Base-by-base conservation (phyloP, 2,888 invertebrate genomes). In the Clepsis dumicolana region DNA sequence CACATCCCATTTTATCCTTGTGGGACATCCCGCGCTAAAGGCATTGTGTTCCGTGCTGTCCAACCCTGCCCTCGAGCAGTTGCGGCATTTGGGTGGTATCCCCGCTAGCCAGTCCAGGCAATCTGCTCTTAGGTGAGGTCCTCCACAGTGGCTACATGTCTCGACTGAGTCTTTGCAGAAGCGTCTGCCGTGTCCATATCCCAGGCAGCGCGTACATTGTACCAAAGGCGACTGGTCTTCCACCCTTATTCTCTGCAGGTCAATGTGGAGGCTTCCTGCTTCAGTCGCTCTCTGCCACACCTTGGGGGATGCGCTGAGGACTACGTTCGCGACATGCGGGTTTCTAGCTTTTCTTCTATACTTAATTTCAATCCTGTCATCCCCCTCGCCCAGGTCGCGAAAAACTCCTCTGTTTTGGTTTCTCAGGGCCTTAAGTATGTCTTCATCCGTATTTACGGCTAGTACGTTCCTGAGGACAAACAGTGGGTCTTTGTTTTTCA, bases 401-500 rank as follows among this genome's bases (percentile, higher is more conserved):
- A 60, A 38, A 14, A 35, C 35, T 1, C 35, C 14, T 14, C 4
- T 35, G 4, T 35, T 35, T 4, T 35, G 35, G 12, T 44, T 48
- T 14, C n/a, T 27, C 1, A 69, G 29, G 4, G 64, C 56, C 4
- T 38, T 16, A 1, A 59, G 4, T 32, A 69, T 32, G 3, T 69
- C 64, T 14, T 64, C 69, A 18, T 69, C 54, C 0, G 53, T 69
- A 35, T 64, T 59, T 12, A 44, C 21, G 4, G 3, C 2, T 7
- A 69, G 27, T 0, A 64, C 60, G 21, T 48, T 44, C 12, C 54
- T 59, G 14, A 64, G 50, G 4, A 60, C 16, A 4, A 64, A 8
- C 10, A 69, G 14, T 0, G 69, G 69, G 16, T 64, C 32, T 14
- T 64, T 69, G 35, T 64, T 59, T 32, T 50, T 50, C 4, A 50